phyloP scores from a whole-genome alignment of 2,113 vertebrate genomes.

The Epinephelus lanceolatus region DNA sequence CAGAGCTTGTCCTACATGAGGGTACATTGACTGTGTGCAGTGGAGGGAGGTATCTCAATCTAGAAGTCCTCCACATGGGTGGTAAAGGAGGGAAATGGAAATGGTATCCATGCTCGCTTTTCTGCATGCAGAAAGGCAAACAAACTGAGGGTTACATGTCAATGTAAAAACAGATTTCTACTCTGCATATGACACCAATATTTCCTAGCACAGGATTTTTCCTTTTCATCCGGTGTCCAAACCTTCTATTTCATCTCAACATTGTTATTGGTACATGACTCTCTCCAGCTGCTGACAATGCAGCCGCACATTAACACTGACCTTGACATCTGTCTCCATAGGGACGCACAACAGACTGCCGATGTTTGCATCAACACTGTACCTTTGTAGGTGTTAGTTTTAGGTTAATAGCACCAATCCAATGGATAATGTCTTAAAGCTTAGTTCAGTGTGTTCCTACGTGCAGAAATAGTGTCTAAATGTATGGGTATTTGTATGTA shows the following conservation, averaged over 20 bases:
- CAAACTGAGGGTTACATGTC: slow-evolving; percentile 14
- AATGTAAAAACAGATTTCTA: not conserved
- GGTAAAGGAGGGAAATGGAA: slow-evolving; percentile 66
- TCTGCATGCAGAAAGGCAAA: slow-evolving; percentile 39
- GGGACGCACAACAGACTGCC: slow-evolving; percentile 60
- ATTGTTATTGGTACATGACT: not conserved
- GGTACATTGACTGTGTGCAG: slow-evolving; percentile 81
- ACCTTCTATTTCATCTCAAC: not conserved
- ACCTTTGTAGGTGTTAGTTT: not conserved
- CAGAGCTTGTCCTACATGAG: slow-evolving; percentile 73
- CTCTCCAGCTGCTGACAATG: slow-evolving; percentile 41
- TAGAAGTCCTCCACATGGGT: slow-evolving; percentile 77
- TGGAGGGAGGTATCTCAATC: slow-evolving; percentile 79
- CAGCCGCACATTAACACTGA: slow-evolving; percentile 60
- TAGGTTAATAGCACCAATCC: not conserved
- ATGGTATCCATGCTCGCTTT: slow-evolving; percentile 41
- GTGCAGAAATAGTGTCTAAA: not conserved
- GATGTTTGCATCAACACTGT: slow-evolving; percentile 8
- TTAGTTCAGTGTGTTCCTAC: not conserved
- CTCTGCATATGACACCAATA: not conserved
- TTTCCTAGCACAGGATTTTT: not conserved
- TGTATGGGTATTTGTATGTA: not conserved
- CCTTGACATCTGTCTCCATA: slow-evolving; percentile 66
- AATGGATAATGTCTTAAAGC: not conserved
- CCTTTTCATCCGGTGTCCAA: not conserved